phyloP scores from a whole-genome alignment of 2,888 invertebrate species.

The Epirrhoe tristata region DNA sequence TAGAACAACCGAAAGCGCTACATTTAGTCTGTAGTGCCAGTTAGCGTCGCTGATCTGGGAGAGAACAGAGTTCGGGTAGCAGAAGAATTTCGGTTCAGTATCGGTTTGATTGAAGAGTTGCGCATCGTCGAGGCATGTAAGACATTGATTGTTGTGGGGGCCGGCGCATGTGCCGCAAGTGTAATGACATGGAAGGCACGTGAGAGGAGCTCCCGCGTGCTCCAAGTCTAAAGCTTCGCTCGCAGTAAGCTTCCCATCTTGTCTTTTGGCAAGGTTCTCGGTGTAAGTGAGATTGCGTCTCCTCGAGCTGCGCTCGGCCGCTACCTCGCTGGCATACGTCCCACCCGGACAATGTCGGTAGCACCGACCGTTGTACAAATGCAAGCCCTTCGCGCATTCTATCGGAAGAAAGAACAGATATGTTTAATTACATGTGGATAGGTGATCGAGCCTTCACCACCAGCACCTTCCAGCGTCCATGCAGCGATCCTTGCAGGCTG shows the following conservation, averaged over 20 bases:
- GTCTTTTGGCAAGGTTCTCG: slow-evolving; percentile 68
- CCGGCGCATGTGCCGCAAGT: slow-evolving; percentile 90
- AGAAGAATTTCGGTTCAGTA: slow-evolving; percentile 73
- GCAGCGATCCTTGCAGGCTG: slow-evolving; percentile 71
- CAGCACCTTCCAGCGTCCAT: slow-evolving; percentile 80
- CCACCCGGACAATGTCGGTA: slow-evolving; percentile 84
- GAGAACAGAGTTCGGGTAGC: slow-evolving; percentile 79
- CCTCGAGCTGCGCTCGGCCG: slow-evolving; percentile 70
- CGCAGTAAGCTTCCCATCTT: slow-evolving; percentile 57
- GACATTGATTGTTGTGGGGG: slow-evolving; percentile 89
- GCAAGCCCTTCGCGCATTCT: slow-evolving; percentile 88
- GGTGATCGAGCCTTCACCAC: slow-evolving; percentile 71
- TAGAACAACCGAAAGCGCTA: slow-evolving; percentile 69
- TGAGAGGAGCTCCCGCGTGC: slow-evolving; percentile 61
- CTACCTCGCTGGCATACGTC: slow-evolving; percentile 76
- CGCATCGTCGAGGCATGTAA: slow-evolving; percentile 88
- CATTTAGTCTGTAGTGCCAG: slow-evolving; percentile 77
- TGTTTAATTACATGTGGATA: slow-evolving; percentile 65
- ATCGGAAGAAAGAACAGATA: slow-evolving; percentile 81
- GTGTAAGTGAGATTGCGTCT: slow-evolving; percentile 73
- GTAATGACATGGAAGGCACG: slow-evolving; percentile 90
- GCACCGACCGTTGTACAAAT: slow-evolving; percentile 87
- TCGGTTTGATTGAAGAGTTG: slow-evolving; percentile 76
- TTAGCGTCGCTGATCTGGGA: slow-evolving; percentile 73
- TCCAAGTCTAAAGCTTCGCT: slow-evolving; percentile 74